These are phyloP conservation scores for Hydractinia symbiolongicarpus DNA, from an alignment of 30 jellyfish, hydroid and myxozoan species.

Conservation along the genomic window DNA sequence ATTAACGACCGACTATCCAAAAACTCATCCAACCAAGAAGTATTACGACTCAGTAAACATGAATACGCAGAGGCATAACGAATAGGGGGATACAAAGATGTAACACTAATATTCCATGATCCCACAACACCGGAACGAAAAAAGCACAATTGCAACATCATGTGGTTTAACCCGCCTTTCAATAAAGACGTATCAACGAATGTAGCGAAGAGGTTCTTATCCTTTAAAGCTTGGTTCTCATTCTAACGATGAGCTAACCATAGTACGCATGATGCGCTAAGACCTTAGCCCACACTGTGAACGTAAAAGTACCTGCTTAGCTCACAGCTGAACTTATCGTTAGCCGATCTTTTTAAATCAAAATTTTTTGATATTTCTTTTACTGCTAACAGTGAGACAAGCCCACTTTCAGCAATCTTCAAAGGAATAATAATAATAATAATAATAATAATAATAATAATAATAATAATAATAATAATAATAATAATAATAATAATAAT, in stretches of 20 bases:
- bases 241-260: too few relatives aligned
- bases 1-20: neutral
- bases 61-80: constrained; percentile 1
- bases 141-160: neutral
- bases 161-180: neutral
- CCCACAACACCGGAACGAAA: neutral
- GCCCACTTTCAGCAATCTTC: too few relatives aligned
- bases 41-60: neutral
- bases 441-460: constrained; percentile 3
- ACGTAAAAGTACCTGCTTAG: too few relatives aligned
- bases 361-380: too few relatives aligned
- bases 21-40: neutral
- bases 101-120: neutral
- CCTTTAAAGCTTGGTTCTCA: too few relatives aligned
- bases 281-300: too few relatives aligned
- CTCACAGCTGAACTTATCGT: too few relatives aligned
- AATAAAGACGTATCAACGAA: constrained; percentile 1
- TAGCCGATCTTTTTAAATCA: too few relatives aligned
- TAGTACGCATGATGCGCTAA: too few relatives aligned
- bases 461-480: constrained; percentile 9
- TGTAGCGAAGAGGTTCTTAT: neutral
- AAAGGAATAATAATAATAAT: neutral
- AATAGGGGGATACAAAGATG: neutral
- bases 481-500: constrained; percentile 6
- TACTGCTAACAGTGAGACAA: too few relatives aligned